Evolutionary conservation across 92 coral and sea anemone genomes (phyloP).

Genomic region (Paragorgia papillata): DNA sequence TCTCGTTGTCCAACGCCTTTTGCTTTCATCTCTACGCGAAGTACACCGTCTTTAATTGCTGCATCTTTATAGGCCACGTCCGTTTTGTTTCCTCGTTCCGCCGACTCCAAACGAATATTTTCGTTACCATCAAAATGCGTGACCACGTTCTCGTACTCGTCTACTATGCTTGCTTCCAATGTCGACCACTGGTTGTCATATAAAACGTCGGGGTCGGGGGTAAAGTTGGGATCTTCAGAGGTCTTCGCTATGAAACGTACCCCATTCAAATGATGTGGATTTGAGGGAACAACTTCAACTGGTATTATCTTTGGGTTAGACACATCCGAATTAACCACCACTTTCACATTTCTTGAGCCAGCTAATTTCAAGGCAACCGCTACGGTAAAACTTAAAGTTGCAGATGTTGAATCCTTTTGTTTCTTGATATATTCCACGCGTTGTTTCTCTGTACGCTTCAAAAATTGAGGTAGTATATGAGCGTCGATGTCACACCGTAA

Average conservation of each 20-base stretch:
- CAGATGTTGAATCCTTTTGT: neutral
- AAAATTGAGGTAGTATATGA: neutral
- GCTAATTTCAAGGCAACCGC: neutral
- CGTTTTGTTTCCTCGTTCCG: too few relatives aligned
- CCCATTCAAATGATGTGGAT: slow-evolving; percentile 2
- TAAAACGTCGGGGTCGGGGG: too few relatives aligned
- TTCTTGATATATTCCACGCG: neutral
- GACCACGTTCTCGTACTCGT: slow-evolving; percentile 13
- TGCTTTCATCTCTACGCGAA: too few relatives aligned
- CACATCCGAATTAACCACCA: neutral
- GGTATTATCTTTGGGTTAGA: neutral
- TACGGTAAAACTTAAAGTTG: neutral
- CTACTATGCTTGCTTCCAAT: neutral
- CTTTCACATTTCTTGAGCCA: neutral
- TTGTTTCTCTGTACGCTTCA: too few relatives aligned
- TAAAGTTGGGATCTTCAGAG: neutral
- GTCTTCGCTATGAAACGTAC: neutral
- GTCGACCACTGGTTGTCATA: too few relatives aligned
- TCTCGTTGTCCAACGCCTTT: too few relatives aligned
- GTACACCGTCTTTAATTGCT: too few relatives aligned
- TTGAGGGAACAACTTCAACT: slow-evolving; percentile 9
- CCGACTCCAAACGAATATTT: too few relatives aligned
- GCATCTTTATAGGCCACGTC: too few relatives aligned
- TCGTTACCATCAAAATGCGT: neutral
- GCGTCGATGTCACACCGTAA: neutral